Base-by-base conservation (phyloP, 2,797 vertebrate species). In the Hephaestus fuliginosus region DNA sequence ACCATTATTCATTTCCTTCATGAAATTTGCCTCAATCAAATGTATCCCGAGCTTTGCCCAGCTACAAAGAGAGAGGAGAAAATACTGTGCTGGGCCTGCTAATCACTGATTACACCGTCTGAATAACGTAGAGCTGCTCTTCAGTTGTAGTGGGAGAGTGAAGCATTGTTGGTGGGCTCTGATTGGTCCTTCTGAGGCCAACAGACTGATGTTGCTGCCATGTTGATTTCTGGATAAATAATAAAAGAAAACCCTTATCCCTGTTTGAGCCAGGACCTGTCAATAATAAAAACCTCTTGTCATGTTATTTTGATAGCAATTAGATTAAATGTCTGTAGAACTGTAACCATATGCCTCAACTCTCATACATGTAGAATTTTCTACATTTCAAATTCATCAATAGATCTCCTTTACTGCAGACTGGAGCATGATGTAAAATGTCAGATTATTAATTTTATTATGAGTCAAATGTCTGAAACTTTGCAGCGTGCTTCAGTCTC, bases 391-490 rank as follows among this genome's bases (percentile, higher is more conserved):
- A 0, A 64, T 39, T 39, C 36, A 39, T 43, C 20, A 39, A 9
- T 7, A 43, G 7, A 39, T 51, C 18, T 61, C 12, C 9, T 70
- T 11, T 14, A 7, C 3, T 49, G 2, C 7, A n/a, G 1, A 20
- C 58, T 14, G 4, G 7, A 28, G 7, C 52, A 7, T 41, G 57
- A 55, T 1, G 17, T 65, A 3, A 44, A 63, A 67, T 60, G 44
- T 49, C 48, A 68, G 12, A 43, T 41, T 69, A 43, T 65, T 30
- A 39, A 13, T 53, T 14, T 41, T 49, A 18, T 63, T 76, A 20
- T 52, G 5, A 39, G 36, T 63, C 41, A 52, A 69, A 67, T 48
- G 53, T 39, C 56, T 72, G 9, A 67, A 61, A 73, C 61, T 79
- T 28, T 30, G 48, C 46, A 28, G 51, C 28, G 36, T 1, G 25